Evolutionary conservation across 2,888 invertebrate species (phyloP).

Genomic region (Meiosimyza platycephala): DNA sequence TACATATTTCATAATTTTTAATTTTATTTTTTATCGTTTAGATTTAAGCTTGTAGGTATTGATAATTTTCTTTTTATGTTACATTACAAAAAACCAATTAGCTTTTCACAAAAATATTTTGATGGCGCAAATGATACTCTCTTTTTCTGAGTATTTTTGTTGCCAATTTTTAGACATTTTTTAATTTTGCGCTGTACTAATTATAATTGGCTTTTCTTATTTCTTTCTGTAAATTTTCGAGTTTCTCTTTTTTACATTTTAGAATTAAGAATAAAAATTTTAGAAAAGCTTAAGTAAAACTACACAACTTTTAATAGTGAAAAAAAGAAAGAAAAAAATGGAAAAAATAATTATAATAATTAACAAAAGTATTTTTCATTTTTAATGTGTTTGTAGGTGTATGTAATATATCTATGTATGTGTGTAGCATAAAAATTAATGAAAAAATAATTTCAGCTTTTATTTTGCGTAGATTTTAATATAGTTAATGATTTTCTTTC

Average conservation of each 20-base stretch:
- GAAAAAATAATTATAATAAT: conserved; percentile 8
- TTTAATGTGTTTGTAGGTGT: conserved; percentile 9
- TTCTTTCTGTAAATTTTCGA: conserved; percentile 23
- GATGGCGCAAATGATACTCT: conserved; percentile 56
- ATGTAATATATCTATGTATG: background rate
- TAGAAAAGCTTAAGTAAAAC: conserved; percentile 24
- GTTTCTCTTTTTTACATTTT: conserved; percentile 28
- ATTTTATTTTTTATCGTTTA: background rate
- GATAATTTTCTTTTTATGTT: conserved; percentile 1
- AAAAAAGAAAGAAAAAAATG: background rate
- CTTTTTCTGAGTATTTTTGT: conserved; percentile 54
- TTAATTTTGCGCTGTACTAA: conserved; percentile 26
- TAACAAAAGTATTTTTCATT: conserved; percentile 6
- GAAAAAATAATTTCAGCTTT: background rate
- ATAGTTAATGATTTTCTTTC: background rate
- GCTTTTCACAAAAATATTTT: background rate
- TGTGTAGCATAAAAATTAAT: conserved; percentile 4
- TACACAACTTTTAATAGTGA: conserved; percentile 32
- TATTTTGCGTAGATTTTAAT: background rate
- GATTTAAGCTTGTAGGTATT: conserved; percentile 9
- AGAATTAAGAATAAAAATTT: conserved; percentile 16
- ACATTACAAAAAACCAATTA: background rate
- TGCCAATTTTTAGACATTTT: conserved; percentile 40
- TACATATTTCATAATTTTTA: conserved; percentile 20
- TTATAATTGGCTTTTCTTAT: conserved; percentile 1